These are phyloP conservation scores for Maniola jurtina DNA, from an alignment of 1,140 invertebrate species.

Conservation along the genomic window DNA sequence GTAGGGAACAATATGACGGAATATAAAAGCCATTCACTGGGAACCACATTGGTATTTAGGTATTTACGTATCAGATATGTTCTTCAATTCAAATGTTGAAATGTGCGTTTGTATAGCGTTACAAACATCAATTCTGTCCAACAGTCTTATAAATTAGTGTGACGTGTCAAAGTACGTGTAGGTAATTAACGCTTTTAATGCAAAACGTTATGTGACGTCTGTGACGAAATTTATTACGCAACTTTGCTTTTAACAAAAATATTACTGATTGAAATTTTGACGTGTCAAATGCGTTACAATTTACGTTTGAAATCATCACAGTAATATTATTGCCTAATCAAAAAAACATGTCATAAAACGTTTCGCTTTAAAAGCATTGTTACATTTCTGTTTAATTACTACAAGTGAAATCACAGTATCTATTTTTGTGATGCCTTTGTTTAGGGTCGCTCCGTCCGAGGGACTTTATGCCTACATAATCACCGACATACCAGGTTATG, in stretches of 20 bases:
- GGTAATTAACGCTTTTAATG: constrained; percentile 5
- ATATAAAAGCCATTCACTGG: constrained; percentile 60
- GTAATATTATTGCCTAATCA: not conserved
- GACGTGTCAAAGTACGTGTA: constrained; percentile 45
- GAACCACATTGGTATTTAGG: constrained; percentile 26
- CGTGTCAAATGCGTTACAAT: not conserved
- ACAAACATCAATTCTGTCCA: constrained; percentile 72
- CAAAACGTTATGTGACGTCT: constrained; percentile 2
- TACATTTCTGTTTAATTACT: constrained; percentile 14
- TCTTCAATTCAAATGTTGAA: constrained; percentile 33
- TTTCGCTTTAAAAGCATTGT: constrained; percentile 1
- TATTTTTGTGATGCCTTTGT: constrained; percentile 44
- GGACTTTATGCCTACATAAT: constrained; percentile 30
- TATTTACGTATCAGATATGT: constrained; percentile 48
- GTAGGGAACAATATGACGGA: constrained; percentile 57
- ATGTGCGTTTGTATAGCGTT: constrained; percentile 46
- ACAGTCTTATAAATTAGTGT: constrained; percentile 71
- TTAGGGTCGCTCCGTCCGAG: constrained; percentile 35
- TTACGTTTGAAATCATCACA: not conserved
- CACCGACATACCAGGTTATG: constrained; percentile 41
- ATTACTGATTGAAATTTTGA: not conserved
- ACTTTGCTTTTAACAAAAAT: not conserved
- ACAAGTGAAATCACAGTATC: constrained; percentile 58
- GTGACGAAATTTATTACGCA: constrained; percentile 26
- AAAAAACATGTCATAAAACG: not conserved